Percentiles rank a stretch among this genome's conserved stretches.
These are phyloP conservation scores for Zapus hudsonius DNA, from an alignment of 2,113 vertebrate genomes.

Conservation along the genomic window DNA sequence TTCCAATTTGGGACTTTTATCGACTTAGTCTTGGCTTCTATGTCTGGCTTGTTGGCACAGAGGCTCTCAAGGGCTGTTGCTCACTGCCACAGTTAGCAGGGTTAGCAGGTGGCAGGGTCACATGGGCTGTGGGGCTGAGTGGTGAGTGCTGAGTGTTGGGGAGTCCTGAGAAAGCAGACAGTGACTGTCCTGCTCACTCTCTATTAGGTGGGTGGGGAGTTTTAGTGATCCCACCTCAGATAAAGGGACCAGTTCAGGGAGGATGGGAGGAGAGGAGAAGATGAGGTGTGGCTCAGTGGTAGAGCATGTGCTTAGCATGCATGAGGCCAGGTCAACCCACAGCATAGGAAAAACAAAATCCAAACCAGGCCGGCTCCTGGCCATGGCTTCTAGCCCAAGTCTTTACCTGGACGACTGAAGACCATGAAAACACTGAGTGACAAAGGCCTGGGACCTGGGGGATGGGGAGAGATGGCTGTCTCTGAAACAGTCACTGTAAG, in stretches of 20 bases:
- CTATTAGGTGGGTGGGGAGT: too few relatives aligned
- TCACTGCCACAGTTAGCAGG: not conserved
- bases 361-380: too few relatives aligned
- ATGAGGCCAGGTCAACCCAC: not conserved
- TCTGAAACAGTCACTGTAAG: not conserved
- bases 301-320: not conserved
- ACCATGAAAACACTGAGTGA: rapidly evolving
- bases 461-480: not conserved
- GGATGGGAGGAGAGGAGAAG: not conserved
- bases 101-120: not conserved
- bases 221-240: not conserved
- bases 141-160: too few relatives aligned
- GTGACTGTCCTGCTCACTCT: not conserved
- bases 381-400: not conserved
- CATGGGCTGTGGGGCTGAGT: too few relatives aligned
- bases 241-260: not conserved
- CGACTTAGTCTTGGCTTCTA: too few relatives aligned
- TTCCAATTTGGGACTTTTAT: too few relatives aligned
- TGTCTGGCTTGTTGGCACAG: too few relatives aligned
- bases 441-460: not conserved
- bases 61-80: not conserved
- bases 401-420: too few relatives aligned
- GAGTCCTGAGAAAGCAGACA: not conserved
- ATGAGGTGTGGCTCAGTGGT: not conserved
- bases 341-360: not conserved